Percentiles rank a stretch among this genome's conserved stretches.
phyloP scores from a whole-genome alignment of 2,888 invertebrate species.

The Dasysyrphus tricinctus region DNA sequence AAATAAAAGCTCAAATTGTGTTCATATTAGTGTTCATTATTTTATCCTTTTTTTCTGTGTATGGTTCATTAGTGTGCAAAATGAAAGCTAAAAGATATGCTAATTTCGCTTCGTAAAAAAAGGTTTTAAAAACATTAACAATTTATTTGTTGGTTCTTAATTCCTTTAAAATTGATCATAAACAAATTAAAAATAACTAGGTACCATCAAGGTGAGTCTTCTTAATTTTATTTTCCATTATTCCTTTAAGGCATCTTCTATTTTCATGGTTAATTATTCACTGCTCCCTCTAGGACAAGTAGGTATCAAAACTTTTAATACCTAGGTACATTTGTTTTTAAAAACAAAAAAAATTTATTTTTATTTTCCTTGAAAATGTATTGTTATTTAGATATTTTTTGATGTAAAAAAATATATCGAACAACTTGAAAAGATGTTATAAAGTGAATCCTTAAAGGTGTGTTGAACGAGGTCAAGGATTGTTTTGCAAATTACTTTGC shows the following conservation, averaged over 20 bases:
- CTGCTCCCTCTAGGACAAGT: not conserved
- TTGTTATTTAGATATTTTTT: not conserved
- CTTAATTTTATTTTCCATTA: not conserved
- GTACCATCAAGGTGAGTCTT: constrained; percentile 34
- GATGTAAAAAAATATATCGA: not conserved
- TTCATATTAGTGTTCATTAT: constrained; percentile 6
- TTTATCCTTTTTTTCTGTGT: not conserved
- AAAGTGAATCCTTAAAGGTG: not conserved
- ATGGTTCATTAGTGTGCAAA: not conserved
- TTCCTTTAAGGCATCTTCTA: not conserved
- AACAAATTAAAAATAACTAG: not conserved
- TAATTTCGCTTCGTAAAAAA: not conserved
- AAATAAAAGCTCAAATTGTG: constrained; percentile 29
- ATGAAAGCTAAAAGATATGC: not conserved
- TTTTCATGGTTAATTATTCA: constrained; percentile 21
- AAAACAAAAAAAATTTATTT: not conserved
- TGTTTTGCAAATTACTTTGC: constrained; percentile 29
- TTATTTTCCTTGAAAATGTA: not conserved
- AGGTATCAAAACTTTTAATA: constrained; percentile 19
- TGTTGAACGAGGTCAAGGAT: constrained; percentile 44
- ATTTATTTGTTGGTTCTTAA: too few species aligned
- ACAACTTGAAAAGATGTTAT: not conserved
- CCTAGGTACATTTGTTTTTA: constrained; percentile 1
- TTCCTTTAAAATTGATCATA: not conserved
- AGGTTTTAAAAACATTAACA: not conserved